Base-by-base conservation (phyloP, 2,113 vertebrate genomes). In the Malurus cyaneus region DNA sequence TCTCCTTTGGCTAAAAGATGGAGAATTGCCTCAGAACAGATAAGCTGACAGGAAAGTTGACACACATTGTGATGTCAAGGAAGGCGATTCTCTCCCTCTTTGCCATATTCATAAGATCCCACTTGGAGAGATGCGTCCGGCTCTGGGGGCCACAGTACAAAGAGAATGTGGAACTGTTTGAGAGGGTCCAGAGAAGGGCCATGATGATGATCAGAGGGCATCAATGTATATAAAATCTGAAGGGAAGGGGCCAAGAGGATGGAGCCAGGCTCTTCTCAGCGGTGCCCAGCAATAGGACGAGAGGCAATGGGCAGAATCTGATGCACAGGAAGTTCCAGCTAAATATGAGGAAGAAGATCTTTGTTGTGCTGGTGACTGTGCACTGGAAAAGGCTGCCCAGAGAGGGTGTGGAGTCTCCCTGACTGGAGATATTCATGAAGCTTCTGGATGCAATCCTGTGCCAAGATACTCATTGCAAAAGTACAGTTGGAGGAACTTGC, bases 401-500 rank as follows among this genome's bases (percentile, higher is more conserved):
- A 53, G 28, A 74, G 12, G 52, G 1, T 60, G 39, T 52, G 32
- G 52, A 39, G 28, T 21, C 29, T 67, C 46, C 14, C 46, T 60
- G 39, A n/a, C 28, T 6, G 28, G 39, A 52, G 12, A 46, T 25
- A 8, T 12, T 60, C 28, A 56, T 39, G 32, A 74, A 46, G 16
- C 16, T 6, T 53, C 46, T 41, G 53, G 24, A n/a, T 24, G 13
- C 13, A 67, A 66, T 46, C 5, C 39, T 53, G 28, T n/a, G 20
- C 64, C 70, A 80, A 95, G 52, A 90, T 77, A 66, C 72, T 78
- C 86, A 92, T 80, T 86, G 44, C 13, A 52, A 87, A 92, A 23
- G 23, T 44, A 80, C 14, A 18, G 52, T 57, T 84, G 39, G 26
- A 86, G 78, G 42, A 91, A 96, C 87, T 93, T 65, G 61, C 52